Base-by-base conservation (phyloP, 2,888 invertebrate species). In the Ormyrus thymus region DNA sequence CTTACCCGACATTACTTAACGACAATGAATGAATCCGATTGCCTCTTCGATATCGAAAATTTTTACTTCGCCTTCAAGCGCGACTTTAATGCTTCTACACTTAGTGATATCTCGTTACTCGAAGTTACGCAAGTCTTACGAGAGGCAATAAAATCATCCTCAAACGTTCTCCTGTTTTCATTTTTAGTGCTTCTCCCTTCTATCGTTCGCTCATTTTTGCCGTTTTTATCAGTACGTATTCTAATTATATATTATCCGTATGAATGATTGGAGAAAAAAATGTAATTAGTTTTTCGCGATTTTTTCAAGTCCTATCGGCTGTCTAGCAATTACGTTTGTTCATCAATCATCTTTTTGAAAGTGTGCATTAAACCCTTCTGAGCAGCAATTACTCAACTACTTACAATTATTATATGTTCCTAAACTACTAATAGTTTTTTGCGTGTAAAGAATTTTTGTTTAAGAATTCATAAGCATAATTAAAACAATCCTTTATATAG, bases 101-200 rank as follows among this genome's bases (percentile, higher is more conserved):
- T 53, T 13, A 50, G 48, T n/a, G 11, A 62, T 76, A 76, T 76
- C 68, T 76, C 61, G 76, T 76, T 76, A 76, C 76, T 62, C n/a
- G 10, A n/a, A 55, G 15, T 76, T 76, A 43, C 62, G 53, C 69
- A 76, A 76, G 43, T 10, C 55, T 6, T 15, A 29, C n/a, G 58
- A 11, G 45, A 15, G n/a, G 75, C 68, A 75, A 76, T 62, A 76
- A 76, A 62, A 68, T 69, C 76, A 76, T 69, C 76, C 69, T 69
- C 48, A 29, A 4, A 29, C 58, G 6, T n/a, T 53, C 46, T 55
- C 51, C 53, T 10, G 6, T 45, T 68, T 58, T 56, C 15, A 55
- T 45, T 61, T 59, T 50, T n/a, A 6, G 51, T 29, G 15, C 59
- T 73, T 73, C 29, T 29, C 58, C 48, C 15, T 5, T 70, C 29